Evolutionary conservation across 2,113 vertebrate species (phyloP), one percentile per base, ranked within the genome.

Genomic region (Catagonus wagneri): DNA sequence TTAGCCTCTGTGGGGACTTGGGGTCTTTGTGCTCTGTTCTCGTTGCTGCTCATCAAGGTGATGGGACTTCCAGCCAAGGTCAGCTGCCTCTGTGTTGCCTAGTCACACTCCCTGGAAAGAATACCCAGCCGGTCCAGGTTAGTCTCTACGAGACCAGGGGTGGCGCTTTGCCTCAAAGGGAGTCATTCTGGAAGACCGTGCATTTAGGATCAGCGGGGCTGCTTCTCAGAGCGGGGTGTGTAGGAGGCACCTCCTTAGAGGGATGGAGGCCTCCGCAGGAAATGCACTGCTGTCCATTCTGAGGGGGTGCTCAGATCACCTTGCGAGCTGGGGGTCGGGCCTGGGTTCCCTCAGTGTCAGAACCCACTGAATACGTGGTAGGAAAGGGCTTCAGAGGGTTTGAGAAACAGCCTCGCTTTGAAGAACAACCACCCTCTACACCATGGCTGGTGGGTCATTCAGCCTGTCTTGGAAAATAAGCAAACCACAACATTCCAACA

Each of bases 31-130:
- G 0, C 9, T 85, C 60, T 11, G 3, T 15, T 20, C 4, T 7
- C 22, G 7, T 8, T 39, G 27, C 36, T 44, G 5, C 63, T 72
- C 2, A 4, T 39, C 1, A 19, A 78, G 16, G n/a, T 0, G 6
- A 65, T 13, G 39, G 22, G 2, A 25, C 76, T 88, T 66, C 25
- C 22, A 52, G 50, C 71, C 13, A 34, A 44, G 32, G 50, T 66
- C n/a, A 0, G 72, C 3, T 56, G 29, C 75, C 29, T n/a, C 68
- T 65, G 1, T 7, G 3, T 7, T 16, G 2, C n/a, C 61, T 52
- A 52, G 63, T 89, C 34, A 66, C 8, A 68, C 13, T 68, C 56
- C 16, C 60, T 50, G 27, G 29, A 76, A 85, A 65, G 71, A 80
- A 56, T 20, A 22, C 15, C 1, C 65, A 72, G 5, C 39, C 32